phyloP scores from a whole-genome alignment of 1,140 invertebrate species.

The Pantala flavescens region DNA sequence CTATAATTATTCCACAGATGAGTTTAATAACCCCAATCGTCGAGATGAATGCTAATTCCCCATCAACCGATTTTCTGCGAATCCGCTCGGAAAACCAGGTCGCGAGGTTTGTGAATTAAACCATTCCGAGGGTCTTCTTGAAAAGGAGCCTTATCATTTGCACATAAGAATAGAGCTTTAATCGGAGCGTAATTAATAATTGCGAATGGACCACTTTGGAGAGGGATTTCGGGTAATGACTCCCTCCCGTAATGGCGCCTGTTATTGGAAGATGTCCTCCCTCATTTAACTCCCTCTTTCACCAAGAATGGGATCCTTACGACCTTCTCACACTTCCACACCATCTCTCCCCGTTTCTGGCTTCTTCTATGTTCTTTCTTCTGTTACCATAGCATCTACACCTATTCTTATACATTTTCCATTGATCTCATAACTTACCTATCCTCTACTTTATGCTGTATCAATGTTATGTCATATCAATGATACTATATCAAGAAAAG shows the following conservation, averaged over 20 bases:
- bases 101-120: not conserved
- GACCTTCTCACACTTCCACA: not conserved
- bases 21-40: too few species aligned
- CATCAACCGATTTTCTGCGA: not conserved
- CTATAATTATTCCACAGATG: too few species aligned
- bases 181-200: constrained; percentile 6
- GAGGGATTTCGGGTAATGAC: not conserved
- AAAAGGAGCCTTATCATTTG: constrained; percentile 5
- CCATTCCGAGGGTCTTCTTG: not conserved
- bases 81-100: not conserved
- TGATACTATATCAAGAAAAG: too few species aligned
- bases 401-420: not conserved
- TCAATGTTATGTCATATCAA: too few species aligned
- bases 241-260: not conserved
- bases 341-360: not conserved
- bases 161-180: not conserved
- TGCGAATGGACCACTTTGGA: not conserved
- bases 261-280: not conserved
- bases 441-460: not conserved
- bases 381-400: not conserved
- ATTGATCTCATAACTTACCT: not conserved
- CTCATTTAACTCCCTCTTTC: not conserved
- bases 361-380: not conserved
- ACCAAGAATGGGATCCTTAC: not conserved
- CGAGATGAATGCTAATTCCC: too few species aligned